Evolutionary conservation across 2,113 vertebrate species (phyloP).

Genomic region (Enhydra lutris): DNA sequence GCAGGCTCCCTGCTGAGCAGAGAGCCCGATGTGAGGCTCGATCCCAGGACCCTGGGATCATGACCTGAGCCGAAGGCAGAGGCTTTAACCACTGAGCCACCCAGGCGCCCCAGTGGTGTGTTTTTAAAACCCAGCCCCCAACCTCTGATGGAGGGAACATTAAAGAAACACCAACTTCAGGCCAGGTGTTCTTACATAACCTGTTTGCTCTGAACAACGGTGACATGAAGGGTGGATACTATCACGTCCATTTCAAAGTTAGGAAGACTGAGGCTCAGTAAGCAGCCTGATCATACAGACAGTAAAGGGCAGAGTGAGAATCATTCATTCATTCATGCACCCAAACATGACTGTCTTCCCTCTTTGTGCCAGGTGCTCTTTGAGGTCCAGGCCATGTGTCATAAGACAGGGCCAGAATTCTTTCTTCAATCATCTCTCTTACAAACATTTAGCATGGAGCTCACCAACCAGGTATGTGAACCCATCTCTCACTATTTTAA

Average conservation of each 20-base stretch:
- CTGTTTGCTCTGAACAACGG: neutral
- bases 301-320: neutral
- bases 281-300: neutral
- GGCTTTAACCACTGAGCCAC: no score
- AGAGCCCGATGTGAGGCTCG: no score
- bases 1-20: no score
- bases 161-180: neutral
- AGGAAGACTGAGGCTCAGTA: neutral
- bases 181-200: accelerated
- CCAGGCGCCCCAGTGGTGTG: neutral
- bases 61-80: no score
- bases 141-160: neutral
- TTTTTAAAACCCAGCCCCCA: neutral
- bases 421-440: neutral
- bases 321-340: neutral
- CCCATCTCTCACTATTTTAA: neutral
- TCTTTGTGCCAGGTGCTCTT: neutral
- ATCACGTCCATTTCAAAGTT: neutral
- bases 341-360: neutral
- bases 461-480: neutral
- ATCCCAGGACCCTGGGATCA: no score
- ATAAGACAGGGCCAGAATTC: neutral
- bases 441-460: neutral
- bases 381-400: neutral
- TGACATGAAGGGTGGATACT: accelerated